Conservation (phyloP, 2,888 invertebrate species). For the Pammene aurita region DNA sequence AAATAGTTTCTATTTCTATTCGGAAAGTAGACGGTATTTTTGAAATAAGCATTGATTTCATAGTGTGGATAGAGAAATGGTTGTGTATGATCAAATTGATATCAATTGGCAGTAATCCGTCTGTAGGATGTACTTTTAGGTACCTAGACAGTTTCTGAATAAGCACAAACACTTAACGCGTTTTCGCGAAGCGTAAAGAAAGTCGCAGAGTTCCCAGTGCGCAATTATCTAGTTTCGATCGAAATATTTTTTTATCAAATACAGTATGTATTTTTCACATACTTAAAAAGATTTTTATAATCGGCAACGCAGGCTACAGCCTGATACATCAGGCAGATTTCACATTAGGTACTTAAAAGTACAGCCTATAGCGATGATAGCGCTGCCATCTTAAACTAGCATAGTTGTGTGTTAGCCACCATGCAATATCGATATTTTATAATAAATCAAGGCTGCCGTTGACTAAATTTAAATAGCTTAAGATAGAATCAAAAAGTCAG, state of each 20-base stretch:
- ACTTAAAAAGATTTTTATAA: no score
- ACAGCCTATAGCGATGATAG: background rate
- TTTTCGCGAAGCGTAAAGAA: no score
- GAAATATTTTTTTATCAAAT: no score
- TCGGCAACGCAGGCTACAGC: no score
- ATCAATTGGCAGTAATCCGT: constrained; percentile 22
- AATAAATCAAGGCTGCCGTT: constrained; percentile 66
- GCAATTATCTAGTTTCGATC: no score
- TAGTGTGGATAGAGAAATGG: constrained; percentile 28
- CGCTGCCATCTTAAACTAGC: constrained; percentile 44
- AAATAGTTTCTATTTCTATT: background rate
- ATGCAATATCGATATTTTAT: constrained; percentile 52
- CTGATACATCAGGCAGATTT: no score
- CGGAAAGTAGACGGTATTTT: constrained; percentile 20
- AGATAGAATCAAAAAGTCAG: constrained; percentile 48
- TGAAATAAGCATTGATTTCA: constrained; percentile 19
- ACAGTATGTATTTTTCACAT: no score
- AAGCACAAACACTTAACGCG: no score
- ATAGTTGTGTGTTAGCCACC: constrained; percentile 55
- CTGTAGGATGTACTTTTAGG: constrained; percentile 7
- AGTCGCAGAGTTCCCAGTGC: no score
- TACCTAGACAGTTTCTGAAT: background rate
- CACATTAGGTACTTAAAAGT: background rate
- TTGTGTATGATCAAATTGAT: constrained; percentile 23
- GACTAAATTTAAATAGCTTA: constrained; percentile 55